Evolutionary conservation across 2,888 invertebrate genomes (phyloP).

Genomic region (Orthonevra nobilis): DNA sequence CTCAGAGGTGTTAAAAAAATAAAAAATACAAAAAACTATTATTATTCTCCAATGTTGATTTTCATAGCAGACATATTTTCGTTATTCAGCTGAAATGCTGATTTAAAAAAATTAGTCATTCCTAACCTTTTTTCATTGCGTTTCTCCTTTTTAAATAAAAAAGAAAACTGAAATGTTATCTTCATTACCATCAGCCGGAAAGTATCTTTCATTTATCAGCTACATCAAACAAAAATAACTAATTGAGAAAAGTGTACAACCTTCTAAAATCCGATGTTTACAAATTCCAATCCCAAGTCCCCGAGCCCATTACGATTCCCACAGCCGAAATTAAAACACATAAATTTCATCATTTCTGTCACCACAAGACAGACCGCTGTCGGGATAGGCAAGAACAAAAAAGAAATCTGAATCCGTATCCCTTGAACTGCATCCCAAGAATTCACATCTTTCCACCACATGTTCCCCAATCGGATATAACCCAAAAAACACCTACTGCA

Average conservation of each 20-base stretch:
- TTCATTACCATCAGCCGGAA: background rate
- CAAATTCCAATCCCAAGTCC: background rate
- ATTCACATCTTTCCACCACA: constrained; percentile 57
- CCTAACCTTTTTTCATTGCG: no score
- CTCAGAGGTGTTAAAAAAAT: no score
- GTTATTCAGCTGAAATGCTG: no score
- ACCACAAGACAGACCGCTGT: constrained; percentile 43
- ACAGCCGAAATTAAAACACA: constrained; percentile 30
- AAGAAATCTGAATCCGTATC: no score
- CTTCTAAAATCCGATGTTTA: constrained; percentile 14
- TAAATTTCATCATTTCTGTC: constrained; percentile 42
- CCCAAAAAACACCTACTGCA: constrained; percentile 18
- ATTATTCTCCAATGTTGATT: no score
- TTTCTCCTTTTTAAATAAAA: no score
- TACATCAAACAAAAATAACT: constrained; percentile 22
- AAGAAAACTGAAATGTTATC: no score
- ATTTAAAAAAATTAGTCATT: no score
- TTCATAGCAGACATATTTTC: no score
- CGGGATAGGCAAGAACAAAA: no score
- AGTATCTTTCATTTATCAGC: constrained; percentile 4
- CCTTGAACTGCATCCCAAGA: no score
- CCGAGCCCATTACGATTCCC: constrained; percentile 40
- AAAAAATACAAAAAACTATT: no score
- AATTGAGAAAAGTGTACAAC: constrained; percentile 41
- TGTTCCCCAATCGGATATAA: constrained; percentile 48